Evolutionary conservation across 1,140 invertebrate genomes (phyloP), one percentile per base, ranked within the genome.

Genomic region (Psix sp.): DNA sequence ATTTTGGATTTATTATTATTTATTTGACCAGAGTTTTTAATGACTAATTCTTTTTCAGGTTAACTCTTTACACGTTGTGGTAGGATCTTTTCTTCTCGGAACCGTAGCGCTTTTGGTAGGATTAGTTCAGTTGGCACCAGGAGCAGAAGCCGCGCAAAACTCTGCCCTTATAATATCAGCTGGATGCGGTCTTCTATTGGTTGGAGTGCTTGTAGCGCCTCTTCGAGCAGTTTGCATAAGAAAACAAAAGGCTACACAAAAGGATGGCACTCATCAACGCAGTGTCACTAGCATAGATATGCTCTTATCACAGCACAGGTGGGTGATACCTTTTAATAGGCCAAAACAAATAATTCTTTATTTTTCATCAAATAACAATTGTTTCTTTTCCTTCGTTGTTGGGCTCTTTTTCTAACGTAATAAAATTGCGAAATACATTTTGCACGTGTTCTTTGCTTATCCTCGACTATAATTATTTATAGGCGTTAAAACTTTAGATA

Each of bases 51-150:
- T 39, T 48, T 56, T 79, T 13, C 80, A 92, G 92, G 88, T 93
- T 57, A 91, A 93, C 40, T 89, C 92, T 6, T 87, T 94, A 11
- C 92, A 94, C 84, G 89, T 93, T 15, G 90, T 94, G 14, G 93
- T 94, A 14, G 91, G 93, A 4, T 92, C 91, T 0, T 81, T 94
- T 31, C 88, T 94, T 2, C 82, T 93, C 31, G 93, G 93, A 20
- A 90, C 91, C 48, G 91, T 94, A 51, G 89, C 93, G 21, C 84
- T 94, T 59, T 92, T 94, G 29, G 93, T 94, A 51, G 93, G 93
- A 21, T 86, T 94, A 76, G 93, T 94, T 35, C 93, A 94, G 80
- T 85, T 94, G 62, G 92, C 92, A 9, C 93, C 93, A 1, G 92
- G 92, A 14, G 93, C 93, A 0, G 93, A 93, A 74, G 92, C 93